Evolutionary conservation across 2,113 vertebrate genomes (phyloP).

Genomic region (Sylvietta virens): DNA sequence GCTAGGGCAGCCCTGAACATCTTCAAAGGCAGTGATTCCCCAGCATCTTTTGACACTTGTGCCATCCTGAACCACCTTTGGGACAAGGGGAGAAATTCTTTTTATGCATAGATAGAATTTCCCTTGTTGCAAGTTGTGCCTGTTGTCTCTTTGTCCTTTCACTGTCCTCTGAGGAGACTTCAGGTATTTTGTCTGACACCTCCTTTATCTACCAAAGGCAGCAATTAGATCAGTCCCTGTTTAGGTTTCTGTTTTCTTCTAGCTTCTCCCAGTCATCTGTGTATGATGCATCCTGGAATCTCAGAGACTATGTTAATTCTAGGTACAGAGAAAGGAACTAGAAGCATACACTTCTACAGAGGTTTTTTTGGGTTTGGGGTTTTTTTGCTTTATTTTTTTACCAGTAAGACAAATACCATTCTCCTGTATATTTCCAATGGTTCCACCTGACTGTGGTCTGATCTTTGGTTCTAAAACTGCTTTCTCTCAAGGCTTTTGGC

Average conservation of each 20-base stretch:
- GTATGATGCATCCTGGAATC: neutral
- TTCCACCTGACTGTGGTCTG: neutral
- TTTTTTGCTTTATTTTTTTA: neutral
- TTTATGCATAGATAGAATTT: neutral
- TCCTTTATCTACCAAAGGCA: neutral
- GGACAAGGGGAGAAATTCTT: neutral
- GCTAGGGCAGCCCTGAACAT: neutral
- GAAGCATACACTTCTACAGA: neutral
- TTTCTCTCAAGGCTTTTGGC: neutral
- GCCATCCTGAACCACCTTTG: neutral
- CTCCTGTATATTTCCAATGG: neutral
- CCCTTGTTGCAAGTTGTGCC: neutral
- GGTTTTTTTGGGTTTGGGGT: accelerated
- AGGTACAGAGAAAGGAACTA: neutral
- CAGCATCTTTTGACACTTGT: neutral
- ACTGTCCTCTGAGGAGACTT: neutral
- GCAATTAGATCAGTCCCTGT: neutral
- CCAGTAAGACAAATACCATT: neutral
- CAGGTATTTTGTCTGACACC: neutral
- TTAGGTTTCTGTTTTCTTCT: neutral
- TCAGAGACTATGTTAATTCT: neutral
- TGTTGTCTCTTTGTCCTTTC: neutral
- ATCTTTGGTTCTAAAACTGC: neutral
- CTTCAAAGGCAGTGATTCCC: neutral
- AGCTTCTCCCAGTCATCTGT: neutral